Percentiles rank a stretch among this genome's conserved stretches.
phyloP scores from a whole-genome alignment of 2,113 vertebrate species.

The Limnothrissa miodon region DNA sequence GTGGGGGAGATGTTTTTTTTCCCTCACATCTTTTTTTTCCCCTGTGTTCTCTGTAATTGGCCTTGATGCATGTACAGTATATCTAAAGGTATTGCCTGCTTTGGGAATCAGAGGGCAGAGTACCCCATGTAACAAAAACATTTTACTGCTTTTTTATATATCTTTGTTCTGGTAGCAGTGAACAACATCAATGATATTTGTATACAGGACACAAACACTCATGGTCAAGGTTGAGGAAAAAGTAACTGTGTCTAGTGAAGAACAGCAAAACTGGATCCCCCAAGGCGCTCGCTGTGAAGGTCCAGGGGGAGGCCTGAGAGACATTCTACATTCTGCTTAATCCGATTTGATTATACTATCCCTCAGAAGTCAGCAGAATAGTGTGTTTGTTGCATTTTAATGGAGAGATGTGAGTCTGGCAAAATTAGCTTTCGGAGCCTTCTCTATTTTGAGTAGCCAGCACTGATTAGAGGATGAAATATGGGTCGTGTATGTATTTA shows the following conservation, averaged over 20 bases:
- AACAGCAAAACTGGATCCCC: slow-evolving; percentile 45
- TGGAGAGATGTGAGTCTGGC: slow-evolving; percentile 26
- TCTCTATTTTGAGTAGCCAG: neutral
- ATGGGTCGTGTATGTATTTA: neutral
- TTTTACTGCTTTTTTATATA: neutral
- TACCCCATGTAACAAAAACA: neutral
- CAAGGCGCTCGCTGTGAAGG: slow-evolving; percentile 24
- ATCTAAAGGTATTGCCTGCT: neutral
- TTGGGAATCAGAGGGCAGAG: neutral
- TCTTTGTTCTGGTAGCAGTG: neutral
- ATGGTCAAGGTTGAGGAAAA: neutral
- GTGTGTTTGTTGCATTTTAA: slow-evolving; percentile 54
- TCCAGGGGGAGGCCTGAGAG: slow-evolving; percentile 32
- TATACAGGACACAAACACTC: neutral
- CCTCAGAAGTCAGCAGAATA: slow-evolving; percentile 43
- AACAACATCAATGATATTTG: neutral
- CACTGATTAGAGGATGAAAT: neutral
- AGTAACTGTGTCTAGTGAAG: slow-evolving; percentile 33
- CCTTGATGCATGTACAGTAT: neutral
- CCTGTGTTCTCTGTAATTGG: neutral
- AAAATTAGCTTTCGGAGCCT: neutral
- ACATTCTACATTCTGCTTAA: slow-evolving; percentile 42
- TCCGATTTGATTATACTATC: slow-evolving; percentile 60
- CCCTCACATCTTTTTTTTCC: neutral
- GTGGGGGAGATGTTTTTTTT: neutral